A percentile compares a stretch with the other conserved stretches of the same genome.
phyloP scores from a whole-genome alignment of 2,888 invertebrate species.

The Conops quadrifasciatus region DNA sequence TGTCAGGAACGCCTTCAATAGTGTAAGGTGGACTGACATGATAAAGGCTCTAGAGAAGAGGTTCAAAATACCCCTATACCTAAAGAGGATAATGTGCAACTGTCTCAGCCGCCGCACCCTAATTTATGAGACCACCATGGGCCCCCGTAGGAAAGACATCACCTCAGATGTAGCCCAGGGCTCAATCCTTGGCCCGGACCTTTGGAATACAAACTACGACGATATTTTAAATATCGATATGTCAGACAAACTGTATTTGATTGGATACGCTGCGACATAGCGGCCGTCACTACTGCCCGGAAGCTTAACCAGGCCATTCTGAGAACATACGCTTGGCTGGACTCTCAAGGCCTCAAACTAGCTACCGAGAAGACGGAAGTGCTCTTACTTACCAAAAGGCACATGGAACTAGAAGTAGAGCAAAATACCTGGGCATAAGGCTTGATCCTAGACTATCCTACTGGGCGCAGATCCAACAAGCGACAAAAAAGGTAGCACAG shows the following conservation, averaged over 20 bases:
- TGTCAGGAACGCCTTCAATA: slow-evolving; percentile 11
- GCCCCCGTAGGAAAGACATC: neutral
- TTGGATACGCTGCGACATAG: slow-evolving; percentile 34
- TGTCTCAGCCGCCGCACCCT: neutral
- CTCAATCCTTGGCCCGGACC: slow-evolving; percentile 30
- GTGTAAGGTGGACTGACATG: neutral
- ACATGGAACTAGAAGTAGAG: slow-evolving; percentile 11
- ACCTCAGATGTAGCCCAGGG: slow-evolving; percentile 24
- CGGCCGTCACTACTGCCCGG: slow-evolving; percentile 31
- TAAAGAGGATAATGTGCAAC: neutral
- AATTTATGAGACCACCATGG: neutral
- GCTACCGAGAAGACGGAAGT: slow-evolving; percentile 16
- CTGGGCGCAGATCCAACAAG: slow-evolving; percentile 8
- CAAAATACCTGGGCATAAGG: slow-evolving; percentile 14
- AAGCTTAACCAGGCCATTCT: slow-evolving; percentile 33
- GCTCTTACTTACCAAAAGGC: slow-evolving; percentile 9
- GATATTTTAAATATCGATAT: slow-evolving; percentile 27
- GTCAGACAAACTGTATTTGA: slow-evolving; percentile 14
- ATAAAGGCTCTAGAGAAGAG: neutral
- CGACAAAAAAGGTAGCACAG: neutral
- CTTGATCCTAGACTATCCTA: slow-evolving; percentile 2
- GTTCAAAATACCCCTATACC: slow-evolving; percentile 26
- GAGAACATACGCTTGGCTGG: slow-evolving; percentile 16
- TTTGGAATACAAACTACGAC: slow-evolving; percentile 36
- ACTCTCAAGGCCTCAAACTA: slow-evolving; percentile 12